A percentile compares a stretch with the other conserved stretches of the same genome.
Evolutionary conservation across 2,797 vertebrate genomes (phyloP).

Genomic region (Antennarius maculatus): DNA sequence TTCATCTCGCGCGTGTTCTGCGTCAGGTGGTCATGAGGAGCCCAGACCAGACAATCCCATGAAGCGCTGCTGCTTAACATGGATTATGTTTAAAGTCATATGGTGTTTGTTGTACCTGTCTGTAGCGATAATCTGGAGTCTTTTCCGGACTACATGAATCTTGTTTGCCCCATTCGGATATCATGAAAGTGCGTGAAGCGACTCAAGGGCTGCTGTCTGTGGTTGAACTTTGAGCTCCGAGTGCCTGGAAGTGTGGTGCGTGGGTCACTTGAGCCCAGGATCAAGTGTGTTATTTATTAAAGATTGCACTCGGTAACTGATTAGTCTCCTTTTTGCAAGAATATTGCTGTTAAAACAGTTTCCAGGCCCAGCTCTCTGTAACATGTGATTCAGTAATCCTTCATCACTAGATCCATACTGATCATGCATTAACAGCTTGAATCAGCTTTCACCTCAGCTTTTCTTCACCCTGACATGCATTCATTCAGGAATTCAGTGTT

Average conservation of each 20-base stretch:
- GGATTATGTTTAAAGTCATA: conserved; percentile 69
- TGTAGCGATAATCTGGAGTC: background rate
- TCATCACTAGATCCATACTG: conserved; percentile 1
- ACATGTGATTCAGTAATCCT: conserved; percentile 24
- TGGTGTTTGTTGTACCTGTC: conserved; percentile 46
- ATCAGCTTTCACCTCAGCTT: background rate
- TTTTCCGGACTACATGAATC: background rate
- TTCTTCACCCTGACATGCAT: background rate
- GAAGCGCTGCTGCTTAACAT: conserved; percentile 63
- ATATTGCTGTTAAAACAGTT: background rate
- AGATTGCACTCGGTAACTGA: background rate
- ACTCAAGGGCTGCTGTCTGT: background rate
- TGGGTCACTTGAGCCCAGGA: too few species aligned
- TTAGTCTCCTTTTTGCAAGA: background rate
- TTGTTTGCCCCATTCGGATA: conserved; percentile 36
- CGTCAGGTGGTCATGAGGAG: conserved; percentile 52
- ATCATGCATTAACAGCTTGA: conserved; percentile 2
- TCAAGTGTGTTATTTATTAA: background rate
- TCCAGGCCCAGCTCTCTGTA: background rate
- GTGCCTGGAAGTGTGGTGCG: background rate
- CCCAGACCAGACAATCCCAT: conserved; percentile 60
- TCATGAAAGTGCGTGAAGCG: background rate
- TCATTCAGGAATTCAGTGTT: too few species aligned
- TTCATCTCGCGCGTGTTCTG: background rate
- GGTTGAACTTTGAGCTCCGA: conserved; percentile 54